Conservation (phyloP, 2,888 invertebrate species). For the Lottia scabra region DNA sequence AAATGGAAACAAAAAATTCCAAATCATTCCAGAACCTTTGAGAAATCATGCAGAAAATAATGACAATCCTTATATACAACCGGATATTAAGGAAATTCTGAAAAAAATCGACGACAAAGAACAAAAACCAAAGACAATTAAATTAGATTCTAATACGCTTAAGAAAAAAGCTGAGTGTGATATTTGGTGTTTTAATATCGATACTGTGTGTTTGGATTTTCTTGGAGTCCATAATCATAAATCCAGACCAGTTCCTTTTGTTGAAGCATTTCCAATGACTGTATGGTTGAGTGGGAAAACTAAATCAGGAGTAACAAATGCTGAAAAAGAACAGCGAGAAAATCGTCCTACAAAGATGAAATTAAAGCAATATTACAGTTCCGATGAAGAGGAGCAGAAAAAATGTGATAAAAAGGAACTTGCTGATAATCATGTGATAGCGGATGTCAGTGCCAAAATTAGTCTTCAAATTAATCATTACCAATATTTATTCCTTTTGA, state of each 20-base stretch:
- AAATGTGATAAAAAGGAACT: slow-evolving; percentile 61
- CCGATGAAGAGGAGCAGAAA: slow-evolving; percentile 6
- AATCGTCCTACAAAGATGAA: slow-evolving; percentile 32
- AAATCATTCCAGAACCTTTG: slow-evolving; percentile 45
- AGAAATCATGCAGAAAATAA: slow-evolving; percentile 43
- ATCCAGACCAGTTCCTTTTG: slow-evolving; percentile 68
- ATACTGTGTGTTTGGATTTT: slow-evolving; percentile 95
- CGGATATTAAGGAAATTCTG: slow-evolving; percentile 11
- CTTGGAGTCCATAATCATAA: slow-evolving; percentile 80
- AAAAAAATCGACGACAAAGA: slow-evolving; percentile 5
- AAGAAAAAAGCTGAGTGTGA: slow-evolving; percentile 75
- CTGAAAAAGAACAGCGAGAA: slow-evolving; percentile 21
- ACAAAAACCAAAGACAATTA: slow-evolving; percentile 17
- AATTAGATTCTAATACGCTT: slow-evolving; percentile 50
- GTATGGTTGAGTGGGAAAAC: slow-evolving; percentile 80
- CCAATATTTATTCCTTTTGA: slow-evolving; percentile 88
- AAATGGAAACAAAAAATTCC: slow-evolving; percentile 32
- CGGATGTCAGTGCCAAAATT: slow-evolving; percentile 85
- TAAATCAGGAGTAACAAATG: neutral
- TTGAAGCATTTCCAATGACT: slow-evolving; percentile 82
- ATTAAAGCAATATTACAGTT: slow-evolving; percentile 39
- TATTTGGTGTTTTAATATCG: slow-evolving; percentile 87
- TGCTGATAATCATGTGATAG: slow-evolving; percentile 80
- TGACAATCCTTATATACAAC: slow-evolving; percentile 51
- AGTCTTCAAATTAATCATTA: slow-evolving; percentile 93